Base-by-base conservation (phyloP, 2,113 vertebrate genomes). In the Albula goreensis region DNA sequence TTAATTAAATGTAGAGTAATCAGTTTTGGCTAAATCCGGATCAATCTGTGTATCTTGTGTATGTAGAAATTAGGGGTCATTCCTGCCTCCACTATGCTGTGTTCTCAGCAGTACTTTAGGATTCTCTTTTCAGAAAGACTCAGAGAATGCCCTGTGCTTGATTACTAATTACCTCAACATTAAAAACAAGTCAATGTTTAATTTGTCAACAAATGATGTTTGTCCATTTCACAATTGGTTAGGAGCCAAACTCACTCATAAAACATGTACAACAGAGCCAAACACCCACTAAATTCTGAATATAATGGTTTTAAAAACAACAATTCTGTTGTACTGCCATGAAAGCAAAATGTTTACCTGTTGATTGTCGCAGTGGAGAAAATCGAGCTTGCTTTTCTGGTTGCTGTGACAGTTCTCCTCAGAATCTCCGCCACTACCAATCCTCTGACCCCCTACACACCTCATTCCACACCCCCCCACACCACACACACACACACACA, bases 301-400 rank as follows among this genome's bases (percentile, higher is more conserved):
- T 52, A 79, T 15, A 79, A 22, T 80, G 19, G 15, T 12, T 3
- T 50, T 74, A 13, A 85, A 85, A 83, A 53, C 9, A 57, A 0
- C 2, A 19, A 17, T 41, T 15, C 1, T 10, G 41, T 49, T 52
- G 57, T 10, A 78, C 9, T 81, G 31, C 48, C 50, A 57, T 63
- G 78, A 81, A 83, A 79, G 25, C 49, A 17, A 25, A 80, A 85
- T 50, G 53, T 83, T 86, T 90, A 92, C 90, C 89, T 91, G 86
- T 53, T 84, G 87, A 83, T 79, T 81, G 78, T 85, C n/a, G 82
- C 83, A 15, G 12, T 60, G 53, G 56, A 70, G 41, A 74, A 50
- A 41, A 11, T 3, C n/a, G 17, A 13, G 52, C 49, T 17, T 52
- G 22, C 8, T 52, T 12, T 56, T 57, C 52, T 19, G 31, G 31